Conservation (phyloP, 2,888 invertebrate genomes). For the Hydriomena furcata region DNA sequence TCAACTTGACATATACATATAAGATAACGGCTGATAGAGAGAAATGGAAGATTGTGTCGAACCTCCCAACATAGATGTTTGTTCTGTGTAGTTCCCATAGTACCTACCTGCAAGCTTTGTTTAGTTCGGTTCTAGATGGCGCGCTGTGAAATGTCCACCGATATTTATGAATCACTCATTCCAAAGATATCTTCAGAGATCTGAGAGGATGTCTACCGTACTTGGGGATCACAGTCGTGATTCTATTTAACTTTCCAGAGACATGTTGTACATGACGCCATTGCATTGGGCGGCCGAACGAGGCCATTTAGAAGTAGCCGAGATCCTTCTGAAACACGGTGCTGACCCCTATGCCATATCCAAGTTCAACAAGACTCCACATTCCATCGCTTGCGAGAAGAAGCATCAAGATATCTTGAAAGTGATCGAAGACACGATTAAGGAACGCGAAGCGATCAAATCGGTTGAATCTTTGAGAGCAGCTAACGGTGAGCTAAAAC, state of each 20-base stretch:
- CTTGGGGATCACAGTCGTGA: too few species aligned
- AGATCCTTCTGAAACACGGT: conserved; percentile 87
- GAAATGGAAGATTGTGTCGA: too few species aligned
- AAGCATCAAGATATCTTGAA: conserved; percentile 37
- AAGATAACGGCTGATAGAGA: too few species aligned
- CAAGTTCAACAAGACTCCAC: conserved; percentile 68
- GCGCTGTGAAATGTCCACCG: too few species aligned
- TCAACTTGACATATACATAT: too few species aligned
- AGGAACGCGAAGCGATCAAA: conserved; percentile 1
- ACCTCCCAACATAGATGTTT: too few species aligned
- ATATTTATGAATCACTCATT: too few species aligned
- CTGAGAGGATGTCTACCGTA: too few species aligned
- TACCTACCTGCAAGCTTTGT: too few species aligned
- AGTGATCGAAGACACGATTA: conserved; percentile 13
- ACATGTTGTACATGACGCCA: conserved; percentile 88
- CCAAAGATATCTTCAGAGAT: too few species aligned
- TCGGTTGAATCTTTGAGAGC: conserved; percentile 8
- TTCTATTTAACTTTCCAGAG: conserved; percentile 32
- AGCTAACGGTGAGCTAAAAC: conserved; percentile 8
- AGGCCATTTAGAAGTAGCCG: conserved; percentile 85
- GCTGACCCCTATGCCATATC: conserved; percentile 85
- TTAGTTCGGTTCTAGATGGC: too few species aligned
- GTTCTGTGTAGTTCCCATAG: too few species aligned
- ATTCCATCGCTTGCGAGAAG: conserved; percentile 41
- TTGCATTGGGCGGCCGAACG: conserved; percentile 97